Evolutionary conservation across 2,888 invertebrate species (phyloP), one percentile per base, ranked within the genome.

Genomic region (Synanthedon tipuliformis): DNA sequence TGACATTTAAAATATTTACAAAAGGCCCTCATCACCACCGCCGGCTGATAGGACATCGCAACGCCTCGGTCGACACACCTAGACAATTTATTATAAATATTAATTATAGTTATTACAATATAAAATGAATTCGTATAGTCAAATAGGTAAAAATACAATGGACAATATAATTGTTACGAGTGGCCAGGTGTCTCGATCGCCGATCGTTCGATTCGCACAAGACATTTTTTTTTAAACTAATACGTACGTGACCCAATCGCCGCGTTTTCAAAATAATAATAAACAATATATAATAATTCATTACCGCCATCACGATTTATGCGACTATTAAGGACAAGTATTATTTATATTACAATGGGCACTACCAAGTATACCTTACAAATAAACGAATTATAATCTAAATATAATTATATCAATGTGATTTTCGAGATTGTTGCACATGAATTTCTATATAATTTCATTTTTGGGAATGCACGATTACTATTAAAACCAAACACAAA

Each of bases 1-100:
- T 84, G 86, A 87, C 85, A 78, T 81, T 23, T 34, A 34, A 83
- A 82, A 83, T 87, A 87, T 87, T 86, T 87, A 87, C 87, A 87
- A n/a, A n/a, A 84, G 81, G 82, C 84, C 83, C 80, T 71, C 69
- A 23, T 5, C 61, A 71, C 81, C 78, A 81, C 81, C 79, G 84
- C 81, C 79, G 62, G 66, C 78, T 66, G 67, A 68, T 68, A 34
- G 66, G 69, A 72, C 71, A 73, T 67, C 65, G 54, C 57, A 56
- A 60, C 59, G 57, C 55, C 60, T 55, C 55, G 53, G 56, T 52
- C 54, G 54, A 52, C 54, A 53, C 58, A 51, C 41, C 57, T 53
- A 60, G 55, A 58, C 59, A 55, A 59, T 55, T 62, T 61, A 34
- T 64, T 71, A 71, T 76, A 71, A 75, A 61, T 79, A 83, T 78